Base-by-base conservation (phyloP, 35 echinoderm and acorn worm genomes). In the Ptychodera flava region DNA sequence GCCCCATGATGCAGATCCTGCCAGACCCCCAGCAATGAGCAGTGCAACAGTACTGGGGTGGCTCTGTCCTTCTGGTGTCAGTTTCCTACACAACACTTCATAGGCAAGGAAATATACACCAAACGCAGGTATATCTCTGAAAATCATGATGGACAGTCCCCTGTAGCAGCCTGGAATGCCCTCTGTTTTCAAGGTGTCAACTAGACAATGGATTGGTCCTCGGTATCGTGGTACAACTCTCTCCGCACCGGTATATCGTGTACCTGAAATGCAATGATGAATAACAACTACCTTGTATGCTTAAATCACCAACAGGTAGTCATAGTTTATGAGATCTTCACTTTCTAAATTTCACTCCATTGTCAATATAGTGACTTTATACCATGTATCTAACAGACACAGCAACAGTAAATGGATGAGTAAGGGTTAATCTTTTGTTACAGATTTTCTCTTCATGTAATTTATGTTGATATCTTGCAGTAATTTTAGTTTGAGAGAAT, bases 51-150 rank as follows among this genome's bases (percentile, higher is more conserved):
- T 79, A 14, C 37, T 30, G 27, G 22, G 29, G 16, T 77, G 30
- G 1, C 75, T 37, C 16, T 64, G 6, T 6, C 45, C 45, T 64
- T 64, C 45, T 12, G 45, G 22, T 12, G 45, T 64, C 0, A 86
- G 29, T 35, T 77, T 76, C 29, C 88, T 89, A 77, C 96, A 99
- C 37, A 88, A 75, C 38, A 89, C 38, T 64, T 99, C 92, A 82
- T 88, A 99, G 28, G 90, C 77, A 29, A 92, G 79, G 86, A 99
- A 99, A 53, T 99, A 99, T 28, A 94, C 83, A 27, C 78, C 92
- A 79, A 92, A 99, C 16, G 90, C 96, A 22, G 93, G 93, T 1
- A 92, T 87, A 78, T 99, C 96, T 36, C 96, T 89, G 31, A 85
- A 76, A 16, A 94, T 52, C 28, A 92, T 98, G 77, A 94, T 33